These are phyloP conservation scores for Argyrosomus japonicus DNA, from an alignment of 2,113 vertebrate species.

Conservation along the genomic window DNA sequence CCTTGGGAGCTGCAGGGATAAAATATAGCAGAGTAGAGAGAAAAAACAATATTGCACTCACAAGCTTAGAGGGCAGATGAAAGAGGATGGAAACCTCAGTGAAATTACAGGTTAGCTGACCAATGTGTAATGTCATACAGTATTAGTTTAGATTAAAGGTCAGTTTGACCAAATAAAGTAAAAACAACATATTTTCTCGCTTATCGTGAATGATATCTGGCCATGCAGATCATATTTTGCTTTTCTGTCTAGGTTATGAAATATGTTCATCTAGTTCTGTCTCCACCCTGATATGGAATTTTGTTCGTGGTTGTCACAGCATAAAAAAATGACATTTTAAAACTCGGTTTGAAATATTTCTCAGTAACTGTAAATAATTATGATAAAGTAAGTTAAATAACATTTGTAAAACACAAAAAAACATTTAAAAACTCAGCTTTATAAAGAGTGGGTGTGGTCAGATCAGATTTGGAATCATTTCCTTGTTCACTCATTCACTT, in stretches of 20 bases:
- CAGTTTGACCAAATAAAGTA: not conserved
- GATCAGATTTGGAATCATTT: not conserved
- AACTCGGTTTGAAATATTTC: not conserved
- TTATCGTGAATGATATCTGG: not conserved
- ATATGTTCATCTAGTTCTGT: not conserved
- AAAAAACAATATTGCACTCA: constrained; percentile 22
- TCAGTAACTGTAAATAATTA: not conserved
- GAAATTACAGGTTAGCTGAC: constrained; percentile 43
- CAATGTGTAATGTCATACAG: not conserved
- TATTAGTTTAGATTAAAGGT: constrained; percentile 16
- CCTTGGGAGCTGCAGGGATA: constrained; percentile 22
- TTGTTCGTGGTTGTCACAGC: not conserved
- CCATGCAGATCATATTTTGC: not conserved
- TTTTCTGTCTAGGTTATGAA: too few species aligned
- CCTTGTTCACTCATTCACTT: not conserved
- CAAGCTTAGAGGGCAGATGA: constrained; percentile 40
- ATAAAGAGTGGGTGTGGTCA: not conserved
- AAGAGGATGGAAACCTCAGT: constrained; percentile 36
- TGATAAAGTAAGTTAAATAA: not conserved
- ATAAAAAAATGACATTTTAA: not conserved
- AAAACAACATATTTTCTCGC: not conserved
- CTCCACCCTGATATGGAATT: not conserved
- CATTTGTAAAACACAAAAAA: not conserved
- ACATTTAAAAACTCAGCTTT: not conserved
- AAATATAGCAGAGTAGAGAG: constrained; percentile 34